Evolutionary conservation across 2,113 vertebrate species (phyloP).

Genomic region (Labeo rohita): DNA sequence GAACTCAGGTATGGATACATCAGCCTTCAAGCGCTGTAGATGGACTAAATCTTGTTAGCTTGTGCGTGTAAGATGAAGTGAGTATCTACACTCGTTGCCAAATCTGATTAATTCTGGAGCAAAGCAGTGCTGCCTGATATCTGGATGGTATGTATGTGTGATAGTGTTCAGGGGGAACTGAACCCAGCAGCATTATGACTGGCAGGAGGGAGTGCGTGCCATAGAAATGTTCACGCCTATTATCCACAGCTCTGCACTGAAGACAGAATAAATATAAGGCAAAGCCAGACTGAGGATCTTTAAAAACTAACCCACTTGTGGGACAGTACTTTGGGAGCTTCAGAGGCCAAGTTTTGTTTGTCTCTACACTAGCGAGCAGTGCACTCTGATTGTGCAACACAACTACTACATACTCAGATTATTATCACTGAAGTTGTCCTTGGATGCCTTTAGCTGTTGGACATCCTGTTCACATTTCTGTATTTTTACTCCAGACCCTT

Average conservation of each 20-base stretch:
- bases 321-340: background rate
- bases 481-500: background rate
- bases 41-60: constrained; percentile 35
- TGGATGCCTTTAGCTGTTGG: background rate
- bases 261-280: background rate
- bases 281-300: background rate
- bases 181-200: background rate
- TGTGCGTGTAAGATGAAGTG: constrained; percentile 11
- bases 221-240: constrained; percentile 1
- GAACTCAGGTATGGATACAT: background rate
- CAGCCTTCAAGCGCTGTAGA: background rate
- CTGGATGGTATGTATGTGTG: constrained; percentile 7
- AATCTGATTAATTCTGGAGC: constrained; percentile 21
- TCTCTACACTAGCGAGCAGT: background rate
- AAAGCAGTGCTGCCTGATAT: constrained; percentile 15
- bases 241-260: constrained; percentile 8
- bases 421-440: background rate
- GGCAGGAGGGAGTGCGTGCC: background rate
- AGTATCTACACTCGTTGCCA: constrained; percentile 18
- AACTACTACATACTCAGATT: background rate
- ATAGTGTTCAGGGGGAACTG: constrained; percentile 5
- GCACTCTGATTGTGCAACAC: background rate
- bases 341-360: background rate
- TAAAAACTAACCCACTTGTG: background rate
- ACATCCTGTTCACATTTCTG: background rate